phyloP scores from a whole-genome alignment of 1,140 invertebrate genomes.

The Hylaeus anthracinus region DNA sequence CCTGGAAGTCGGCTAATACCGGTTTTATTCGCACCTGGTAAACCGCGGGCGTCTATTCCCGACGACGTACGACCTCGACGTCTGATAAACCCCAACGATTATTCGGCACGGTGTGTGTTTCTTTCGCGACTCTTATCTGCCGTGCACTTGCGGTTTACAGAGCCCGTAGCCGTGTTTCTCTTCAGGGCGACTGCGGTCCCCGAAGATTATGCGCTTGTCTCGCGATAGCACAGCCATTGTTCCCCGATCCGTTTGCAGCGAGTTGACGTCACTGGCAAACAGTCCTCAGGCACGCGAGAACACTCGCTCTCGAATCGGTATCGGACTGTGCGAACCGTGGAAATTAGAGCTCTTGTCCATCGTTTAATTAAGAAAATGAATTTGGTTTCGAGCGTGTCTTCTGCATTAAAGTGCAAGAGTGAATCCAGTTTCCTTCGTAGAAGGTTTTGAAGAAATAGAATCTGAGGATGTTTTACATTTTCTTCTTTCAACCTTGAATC shows the following conservation, averaged over 20 bases:
- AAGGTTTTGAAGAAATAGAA: too few relatives aligned
- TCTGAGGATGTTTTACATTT: too few relatives aligned
- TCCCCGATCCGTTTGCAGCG: constrained; percentile 23
- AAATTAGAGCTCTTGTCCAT: neutral
- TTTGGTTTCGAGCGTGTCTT: too few relatives aligned
- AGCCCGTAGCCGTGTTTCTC: constrained; percentile 7
- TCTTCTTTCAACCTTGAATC: too few relatives aligned
- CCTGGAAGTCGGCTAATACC: constrained; percentile 16
- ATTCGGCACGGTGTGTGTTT: constrained; percentile 27
- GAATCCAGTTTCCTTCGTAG: too few relatives aligned
- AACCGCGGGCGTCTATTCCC: constrained; percentile 30
- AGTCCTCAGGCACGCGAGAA: constrained; percentile 25
- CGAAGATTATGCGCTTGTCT: constrained; percentile 24
- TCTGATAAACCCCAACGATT: constrained; percentile 40
- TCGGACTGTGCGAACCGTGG: neutral
- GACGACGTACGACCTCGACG: constrained; percentile 5
- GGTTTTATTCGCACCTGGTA: constrained; percentile 29
- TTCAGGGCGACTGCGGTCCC: constrained; percentile 23
- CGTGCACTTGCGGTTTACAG: constrained; percentile 35
- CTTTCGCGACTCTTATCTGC: constrained; percentile 35
- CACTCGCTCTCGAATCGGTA: constrained; percentile 1
- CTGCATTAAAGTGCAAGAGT: too few relatives aligned
- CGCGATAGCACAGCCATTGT: constrained; percentile 36
- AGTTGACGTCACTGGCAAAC: constrained; percentile 44
- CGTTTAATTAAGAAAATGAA: too few relatives aligned